Base-by-base conservation (phyloP, 2,113 vertebrate species). In the Stomatorhinus ivindoensis region DNA sequence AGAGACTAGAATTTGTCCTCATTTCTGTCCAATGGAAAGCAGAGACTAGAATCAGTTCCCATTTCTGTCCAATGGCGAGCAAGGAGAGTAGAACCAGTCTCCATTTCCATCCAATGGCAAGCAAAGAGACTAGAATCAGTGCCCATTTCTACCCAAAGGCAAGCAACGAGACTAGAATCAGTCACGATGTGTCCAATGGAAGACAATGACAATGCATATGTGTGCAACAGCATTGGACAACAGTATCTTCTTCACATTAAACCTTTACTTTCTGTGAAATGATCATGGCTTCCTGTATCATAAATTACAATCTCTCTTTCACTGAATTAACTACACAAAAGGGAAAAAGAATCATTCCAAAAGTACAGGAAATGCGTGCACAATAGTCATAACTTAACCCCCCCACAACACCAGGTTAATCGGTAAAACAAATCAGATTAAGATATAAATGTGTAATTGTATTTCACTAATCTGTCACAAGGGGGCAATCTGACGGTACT, bases 131-230 rank as follows among this genome's bases (percentile, higher is more conserved):
- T 92, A 91, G 91, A 94, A 94, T 92, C 93, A 94, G 95, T 94
- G 94, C 96, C 94, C 93, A 90, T 93, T 95, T 93, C 91, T 91
- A 91, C 91, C 86, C 73, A 91, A 92, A 89, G 92, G 90, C 91
- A 91, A 93, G 93, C 88, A 89, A 92, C 92, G 91, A 93, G 89
- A 91, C 92, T 92, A 91, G 91, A 94, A 94, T 92, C 93, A 94
- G 95, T 94, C 95, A 97, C 94, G 93, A 90, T 93, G 94, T 92
- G 93, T 94, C 95, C 94, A 94, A 91, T 96, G 96, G 96, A 69
- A 69, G 61, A 69, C 61, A 69, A 87, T 61, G 93, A 94, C 90
- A 85, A 86, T 46, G 3, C 69, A 13, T 51, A 44, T 53, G 85
- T 42, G 42, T 51, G 47, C 10, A 82, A 17, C 21, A 90, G 86